Evolutionary conservation across 2,888 invertebrate species (phyloP).

Genomic region (Dinocampus coccinellae): DNA sequence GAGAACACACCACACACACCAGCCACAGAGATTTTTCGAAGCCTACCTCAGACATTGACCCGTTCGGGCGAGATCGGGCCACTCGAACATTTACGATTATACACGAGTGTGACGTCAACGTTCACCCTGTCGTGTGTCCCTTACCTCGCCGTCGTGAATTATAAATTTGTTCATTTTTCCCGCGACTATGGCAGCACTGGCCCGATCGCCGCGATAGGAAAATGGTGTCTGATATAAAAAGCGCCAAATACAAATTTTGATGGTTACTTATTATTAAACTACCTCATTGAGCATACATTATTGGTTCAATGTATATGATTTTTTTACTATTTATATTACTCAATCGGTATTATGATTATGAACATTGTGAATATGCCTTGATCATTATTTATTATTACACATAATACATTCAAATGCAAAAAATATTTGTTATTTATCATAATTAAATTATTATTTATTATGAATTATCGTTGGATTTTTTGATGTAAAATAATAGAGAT

Average conservation of each 20-base stretch:
- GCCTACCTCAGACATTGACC: constrained; percentile 77
- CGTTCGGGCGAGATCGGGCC: constrained; percentile 78
- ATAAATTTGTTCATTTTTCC: background rate
- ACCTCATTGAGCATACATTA: too few relatives aligned
- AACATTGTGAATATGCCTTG: background rate
- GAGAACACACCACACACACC: constrained; percentile 70
- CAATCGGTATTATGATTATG: too few relatives aligned
- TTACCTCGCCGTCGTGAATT: background rate
- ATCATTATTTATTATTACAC: background rate
- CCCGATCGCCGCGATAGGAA: background rate
- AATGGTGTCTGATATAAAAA: background rate
- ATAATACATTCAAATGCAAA: too few relatives aligned
- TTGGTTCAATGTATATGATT: too few relatives aligned
- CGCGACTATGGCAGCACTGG: background rate
- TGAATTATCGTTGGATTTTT: too few relatives aligned
- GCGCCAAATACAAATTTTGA: background rate
- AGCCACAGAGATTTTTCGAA: constrained; percentile 73
- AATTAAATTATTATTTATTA: too few relatives aligned
- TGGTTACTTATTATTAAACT: too few relatives aligned
- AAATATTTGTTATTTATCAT: too few relatives aligned
- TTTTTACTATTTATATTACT: too few relatives aligned
- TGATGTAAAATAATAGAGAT: too few relatives aligned
- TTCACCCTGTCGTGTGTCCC: background rate
- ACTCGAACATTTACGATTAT: constrained; percentile 72
- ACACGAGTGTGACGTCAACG: constrained; percentile 66